phyloP scores from a whole-genome alignment of 2,888 invertebrate species.

The Vannuccia rotundouncinata region DNA sequence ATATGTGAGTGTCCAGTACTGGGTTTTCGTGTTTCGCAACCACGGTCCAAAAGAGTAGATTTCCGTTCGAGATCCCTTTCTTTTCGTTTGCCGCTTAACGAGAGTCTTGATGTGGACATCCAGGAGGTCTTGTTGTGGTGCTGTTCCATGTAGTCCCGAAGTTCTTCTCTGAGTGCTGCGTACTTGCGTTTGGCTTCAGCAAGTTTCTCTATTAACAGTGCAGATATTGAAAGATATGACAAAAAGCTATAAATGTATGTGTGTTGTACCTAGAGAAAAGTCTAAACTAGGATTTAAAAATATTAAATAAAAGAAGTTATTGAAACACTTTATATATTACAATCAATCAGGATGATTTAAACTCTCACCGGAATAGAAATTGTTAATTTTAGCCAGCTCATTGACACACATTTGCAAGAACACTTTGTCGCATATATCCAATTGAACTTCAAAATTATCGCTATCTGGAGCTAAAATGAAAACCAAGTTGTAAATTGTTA shows the following conservation, averaged over 20 bases:
- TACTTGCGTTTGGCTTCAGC: constrained; percentile 93
- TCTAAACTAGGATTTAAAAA: no score
- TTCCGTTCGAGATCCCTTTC: background rate
- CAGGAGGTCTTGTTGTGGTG: constrained; percentile 39
- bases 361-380: constrained; percentile 78
- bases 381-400: constrained; percentile 90
- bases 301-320: no score
- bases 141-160: constrained; percentile 61
- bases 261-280: no score
- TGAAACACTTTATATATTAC: background rate
- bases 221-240: no score
- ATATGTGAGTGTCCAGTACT: background rate
- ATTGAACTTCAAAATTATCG: background rate
- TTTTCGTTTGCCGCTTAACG: background rate
- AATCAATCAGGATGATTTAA: constrained; percentile 25
- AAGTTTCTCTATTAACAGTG: constrained; percentile 77
- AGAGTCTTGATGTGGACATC: background rate
- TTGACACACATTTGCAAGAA: constrained; percentile 69
- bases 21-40: no score
- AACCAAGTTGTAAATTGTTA: no score
- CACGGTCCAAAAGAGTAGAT: background rate
- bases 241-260: no score
- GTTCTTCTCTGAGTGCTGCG: constrained; percentile 77
- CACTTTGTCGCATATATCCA: constrained; percentile 10
- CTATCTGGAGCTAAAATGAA: background rate